Evolutionary conservation across 2,797 vertebrate species (phyloP).

Genomic region (Galagoides demidoff): DNA sequence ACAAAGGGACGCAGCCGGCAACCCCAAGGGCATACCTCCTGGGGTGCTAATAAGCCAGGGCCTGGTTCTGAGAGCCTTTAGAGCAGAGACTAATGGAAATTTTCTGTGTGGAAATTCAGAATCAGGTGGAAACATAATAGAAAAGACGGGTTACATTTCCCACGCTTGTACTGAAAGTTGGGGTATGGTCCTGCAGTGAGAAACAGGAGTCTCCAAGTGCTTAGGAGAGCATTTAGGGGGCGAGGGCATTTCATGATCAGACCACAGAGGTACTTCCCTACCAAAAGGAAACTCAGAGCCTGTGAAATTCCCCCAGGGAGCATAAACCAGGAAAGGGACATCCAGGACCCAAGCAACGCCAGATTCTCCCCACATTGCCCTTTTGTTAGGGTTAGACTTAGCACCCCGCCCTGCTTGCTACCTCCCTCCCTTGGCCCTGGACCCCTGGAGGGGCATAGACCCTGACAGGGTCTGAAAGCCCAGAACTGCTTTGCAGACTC

Average conservation of each 20-base stretch:
- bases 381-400: not conserved
- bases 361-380: rapidly evolving
- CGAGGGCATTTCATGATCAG: not conserved
- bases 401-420: not conserved
- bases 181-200: not conserved
- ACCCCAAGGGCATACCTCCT: not conserved
- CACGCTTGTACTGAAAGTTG: not conserved
- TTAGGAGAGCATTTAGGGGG: not conserved
- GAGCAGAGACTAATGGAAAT: not conserved
- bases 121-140: not conserved
- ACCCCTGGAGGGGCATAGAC: too few relatives aligned
- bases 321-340: not conserved
- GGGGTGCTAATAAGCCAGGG: not conserved
- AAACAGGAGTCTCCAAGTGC: not conserved
- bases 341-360: not conserved
- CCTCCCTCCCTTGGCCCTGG: not conserved
- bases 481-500: not conserved
- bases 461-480: not conserved
- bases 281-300: not conserved
- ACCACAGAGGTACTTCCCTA: rapidly evolving
- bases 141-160: not conserved
- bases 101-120: not conserved
- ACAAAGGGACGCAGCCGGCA: too few relatives aligned
- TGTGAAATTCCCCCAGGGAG: not conserved
- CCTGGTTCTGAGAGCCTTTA: not conserved